Evolutionary conservation across 2,113 vertebrate genomes (phyloP), one percentile per base, ranked within the genome.

Genomic region (Zonotrichia leucophrys): DNA sequence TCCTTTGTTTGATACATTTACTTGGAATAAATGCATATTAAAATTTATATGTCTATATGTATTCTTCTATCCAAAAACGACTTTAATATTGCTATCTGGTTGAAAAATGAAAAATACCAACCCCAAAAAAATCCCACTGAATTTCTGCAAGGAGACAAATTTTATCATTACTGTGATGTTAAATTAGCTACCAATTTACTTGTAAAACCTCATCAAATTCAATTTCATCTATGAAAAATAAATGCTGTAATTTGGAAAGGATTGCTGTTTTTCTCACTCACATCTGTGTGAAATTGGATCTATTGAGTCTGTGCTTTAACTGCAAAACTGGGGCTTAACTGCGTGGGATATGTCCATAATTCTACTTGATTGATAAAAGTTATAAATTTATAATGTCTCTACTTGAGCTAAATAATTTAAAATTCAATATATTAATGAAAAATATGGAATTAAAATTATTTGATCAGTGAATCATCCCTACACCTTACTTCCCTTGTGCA

Each of bases 191-290:
- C 64, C 59, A 91, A 92, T 93, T 95, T 88, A 59, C 87, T 87
- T 95, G 75, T 91, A 83, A 95, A 83, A 69, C 41, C 78, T 89
- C 66, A 95, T 94, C 37, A 93, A 89, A 92, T 95, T 92, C 58
- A 69, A 75, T 94, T 95, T 68, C 70, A 53, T 73, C 47, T 90
- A 33, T 67, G 41, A 76, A 80, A 94, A 95, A 90, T 64, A 94
- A 89, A 91, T 87, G 87, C 41, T 85, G 12, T 66, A 77, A 74
- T 91, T 95, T 95, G 41, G 67, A 67, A 69, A 79, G 21, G 35
- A 66, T 82, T 35, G 35, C 55, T 87, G 25, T 55, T 87, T 91
- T 89, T 87, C 42, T 77, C 76, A 73, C 10, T 30, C 30, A 63
- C 41, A 77, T 80, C 75, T 88, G 58, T 73, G 37, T 80, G 63